A percentile compares a stretch with the other conserved stretches of the same genome.
These are phyloP conservation scores for Eurypyga helias DNA, from an alignment of 2,113 vertebrate species.

Conservation along the genomic window DNA sequence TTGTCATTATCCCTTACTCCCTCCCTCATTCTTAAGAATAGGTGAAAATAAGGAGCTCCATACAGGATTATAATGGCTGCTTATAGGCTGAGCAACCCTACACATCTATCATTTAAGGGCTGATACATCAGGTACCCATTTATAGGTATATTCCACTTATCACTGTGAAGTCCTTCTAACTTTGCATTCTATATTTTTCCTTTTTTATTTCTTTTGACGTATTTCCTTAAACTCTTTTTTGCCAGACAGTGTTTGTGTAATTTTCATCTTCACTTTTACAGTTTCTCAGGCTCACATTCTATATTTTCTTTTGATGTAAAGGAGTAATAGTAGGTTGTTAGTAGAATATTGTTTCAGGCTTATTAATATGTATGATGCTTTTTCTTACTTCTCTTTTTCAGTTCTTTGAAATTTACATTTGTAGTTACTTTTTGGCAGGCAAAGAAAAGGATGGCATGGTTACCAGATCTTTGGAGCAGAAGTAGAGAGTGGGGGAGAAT, in stretches of 20 bases:
- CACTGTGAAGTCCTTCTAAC: neutral
- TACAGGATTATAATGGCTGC: neutral
- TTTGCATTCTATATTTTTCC: neutral
- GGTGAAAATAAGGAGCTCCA: neutral
- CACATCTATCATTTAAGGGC: neutral
- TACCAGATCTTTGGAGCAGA: neutral
- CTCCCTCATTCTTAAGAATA: neutral
- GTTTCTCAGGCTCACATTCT: neutral
- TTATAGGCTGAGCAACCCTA: neutral
- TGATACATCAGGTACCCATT: neutral
- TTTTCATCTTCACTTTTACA: conserved; percentile 31
- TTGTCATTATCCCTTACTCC: neutral
- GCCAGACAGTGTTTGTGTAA: neutral
- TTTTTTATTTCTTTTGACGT: neutral
- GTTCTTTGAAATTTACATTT: conserved; percentile 49
- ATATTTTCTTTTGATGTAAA: conserved; percentile 42
- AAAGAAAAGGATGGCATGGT: neutral
- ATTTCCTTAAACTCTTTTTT: neutral
- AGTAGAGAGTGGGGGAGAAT: neutral
- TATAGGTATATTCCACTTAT: neutral
- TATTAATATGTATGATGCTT: conserved; percentile 48
- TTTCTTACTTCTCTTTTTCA: conserved; percentile 19
- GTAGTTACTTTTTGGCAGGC: conserved; percentile 12
- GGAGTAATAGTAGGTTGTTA: conserved; percentile 31
- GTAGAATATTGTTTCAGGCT: conserved; percentile 37